A percentile compares a stretch with the other conserved stretches of the same genome.
Conservation (phyloP, 2,797 vertebrate genomes). For the Lophius americanus region DNA sequence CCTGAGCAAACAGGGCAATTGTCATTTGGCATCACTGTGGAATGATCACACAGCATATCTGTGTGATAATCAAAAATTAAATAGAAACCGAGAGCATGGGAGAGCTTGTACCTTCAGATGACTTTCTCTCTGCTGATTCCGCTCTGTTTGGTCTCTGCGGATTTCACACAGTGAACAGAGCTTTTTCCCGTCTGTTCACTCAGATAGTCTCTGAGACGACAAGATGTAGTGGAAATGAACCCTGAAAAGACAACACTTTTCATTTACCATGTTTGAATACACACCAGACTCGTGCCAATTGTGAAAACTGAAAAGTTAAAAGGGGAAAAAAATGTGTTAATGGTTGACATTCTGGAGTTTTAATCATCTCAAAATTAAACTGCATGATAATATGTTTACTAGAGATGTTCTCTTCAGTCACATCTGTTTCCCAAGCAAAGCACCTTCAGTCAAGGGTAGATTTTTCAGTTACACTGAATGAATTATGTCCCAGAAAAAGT, state of each 20-base stretch:
- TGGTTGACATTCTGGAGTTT: no score
- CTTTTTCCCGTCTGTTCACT: conserved; percentile 19
- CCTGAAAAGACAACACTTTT: conserved; percentile 17
- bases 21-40: conserved; percentile 34
- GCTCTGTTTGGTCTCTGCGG: conserved; percentile 33
- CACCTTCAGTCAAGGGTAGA: no score
- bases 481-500: no score
- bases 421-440: no score
- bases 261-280: conserved; percentile 20
- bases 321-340: no score
- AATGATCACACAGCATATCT: conserved; percentile 56
- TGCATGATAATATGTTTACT: no score
- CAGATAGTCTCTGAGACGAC: conserved; percentile 17
- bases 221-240: conserved; percentile 26
- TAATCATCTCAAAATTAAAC: no score
- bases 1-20: conserved; percentile 56
- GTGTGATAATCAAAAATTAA: conserved; percentile 63
- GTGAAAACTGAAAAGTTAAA: neutral
- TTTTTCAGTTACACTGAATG: no score
- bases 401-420: no score
- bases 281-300: neutral
- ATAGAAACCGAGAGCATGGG: conserved; percentile 44
- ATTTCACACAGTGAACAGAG: conserved; percentile 11
- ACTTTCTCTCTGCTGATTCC: conserved; percentile 53
- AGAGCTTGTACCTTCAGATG: conserved; percentile 57